Conservation (phyloP, 1,140 invertebrate species). For the Steinernema feltiae region DNA sequence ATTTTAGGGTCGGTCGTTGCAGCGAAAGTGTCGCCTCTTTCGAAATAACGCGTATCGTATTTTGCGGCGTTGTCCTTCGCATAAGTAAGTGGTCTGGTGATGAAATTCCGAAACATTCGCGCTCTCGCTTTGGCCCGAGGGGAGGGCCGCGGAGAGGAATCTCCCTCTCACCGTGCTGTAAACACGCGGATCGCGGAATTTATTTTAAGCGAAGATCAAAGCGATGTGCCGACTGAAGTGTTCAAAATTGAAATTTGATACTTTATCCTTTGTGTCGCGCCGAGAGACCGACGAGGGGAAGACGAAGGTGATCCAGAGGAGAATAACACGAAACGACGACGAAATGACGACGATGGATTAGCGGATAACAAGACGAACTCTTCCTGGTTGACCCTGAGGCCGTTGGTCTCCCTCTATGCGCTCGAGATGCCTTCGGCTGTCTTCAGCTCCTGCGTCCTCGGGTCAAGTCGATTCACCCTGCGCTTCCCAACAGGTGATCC, state of each 20-base stretch:
- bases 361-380: not conserved
- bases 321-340: not conserved
- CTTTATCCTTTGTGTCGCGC: conserved; percentile 13
- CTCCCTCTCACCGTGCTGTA: not conserved
- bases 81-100: not conserved
- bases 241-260: conserved; percentile 12
- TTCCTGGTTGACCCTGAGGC: too few species aligned
- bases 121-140: not conserved
- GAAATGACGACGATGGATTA: not conserved
- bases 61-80: not conserved
- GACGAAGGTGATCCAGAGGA: not conserved
- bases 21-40: not conserved
- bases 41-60: not conserved
- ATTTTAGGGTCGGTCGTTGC: too few species aligned
- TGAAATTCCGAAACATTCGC: not conserved
- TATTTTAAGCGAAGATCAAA: conserved; percentile 15
- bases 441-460: too few species aligned
- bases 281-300: not conserved
- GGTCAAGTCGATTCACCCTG: too few species aligned
- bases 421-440: too few species aligned
- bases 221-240: conserved; percentile 4
- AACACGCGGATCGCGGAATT: conserved; percentile 13
- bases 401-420: too few species aligned
- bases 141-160: not conserved
- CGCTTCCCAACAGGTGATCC: too few species aligned